phyloP scores from a whole-genome alignment of 2,797 vertebrate species.

The Zenarchopterus dispar region DNA sequence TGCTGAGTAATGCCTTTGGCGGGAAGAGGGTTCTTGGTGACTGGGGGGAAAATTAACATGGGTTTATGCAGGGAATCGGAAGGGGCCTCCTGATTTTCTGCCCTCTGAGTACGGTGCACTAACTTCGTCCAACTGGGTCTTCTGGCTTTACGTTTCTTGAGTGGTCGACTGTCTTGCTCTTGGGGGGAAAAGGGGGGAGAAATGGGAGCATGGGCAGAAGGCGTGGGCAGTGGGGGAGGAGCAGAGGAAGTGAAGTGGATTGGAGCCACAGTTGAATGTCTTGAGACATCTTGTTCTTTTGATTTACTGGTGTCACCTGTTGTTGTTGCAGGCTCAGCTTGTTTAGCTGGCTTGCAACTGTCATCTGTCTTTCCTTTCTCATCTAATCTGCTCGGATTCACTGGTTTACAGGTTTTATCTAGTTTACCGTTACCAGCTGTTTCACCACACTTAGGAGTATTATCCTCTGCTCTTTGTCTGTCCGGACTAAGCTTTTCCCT shows the following conservation, averaged over 20 bases:
- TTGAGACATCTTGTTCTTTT: slow-evolving; percentile 69
- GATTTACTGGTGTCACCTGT: slow-evolving; percentile 72
- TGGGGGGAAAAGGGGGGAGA: slow-evolving; percentile 64
- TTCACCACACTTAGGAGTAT: slow-evolving; percentile 48
- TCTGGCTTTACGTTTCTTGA: slow-evolving; percentile 93
- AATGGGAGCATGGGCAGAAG: slow-evolving; percentile 49
- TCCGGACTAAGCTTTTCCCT: slow-evolving; percentile 62
- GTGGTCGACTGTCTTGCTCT: slow-evolving; percentile 84
- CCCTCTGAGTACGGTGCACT: slow-evolving; percentile 81
- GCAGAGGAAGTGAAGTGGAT: slow-evolving; percentile 54
- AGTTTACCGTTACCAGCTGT: slow-evolving; percentile 35
- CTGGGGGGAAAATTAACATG: slow-evolving; percentile 59
- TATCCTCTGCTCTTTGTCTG: slow-evolving; percentile 55
- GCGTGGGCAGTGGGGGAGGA: slow-evolving; percentile 43
- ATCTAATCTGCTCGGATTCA: slow-evolving; percentile 43
- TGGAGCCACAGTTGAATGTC: slow-evolving; percentile 61
- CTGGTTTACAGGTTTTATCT: slow-evolving; percentile 55
- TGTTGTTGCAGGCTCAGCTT: slow-evolving; percentile 58
- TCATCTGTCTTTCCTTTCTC: slow-evolving; percentile 56
- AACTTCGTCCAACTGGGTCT: slow-evolving; percentile 91
- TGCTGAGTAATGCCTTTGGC: slow-evolving; percentile 55
- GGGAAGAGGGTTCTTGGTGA: slow-evolving; percentile 54
- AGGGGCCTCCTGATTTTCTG: slow-evolving; percentile 66
- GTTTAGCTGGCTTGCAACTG: slow-evolving; percentile 62
- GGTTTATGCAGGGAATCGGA: slow-evolving; percentile 61